Evolutionary conservation across 2,797 vertebrate genomes (phyloP).

Genomic region (Lacerta viridis): DNA sequence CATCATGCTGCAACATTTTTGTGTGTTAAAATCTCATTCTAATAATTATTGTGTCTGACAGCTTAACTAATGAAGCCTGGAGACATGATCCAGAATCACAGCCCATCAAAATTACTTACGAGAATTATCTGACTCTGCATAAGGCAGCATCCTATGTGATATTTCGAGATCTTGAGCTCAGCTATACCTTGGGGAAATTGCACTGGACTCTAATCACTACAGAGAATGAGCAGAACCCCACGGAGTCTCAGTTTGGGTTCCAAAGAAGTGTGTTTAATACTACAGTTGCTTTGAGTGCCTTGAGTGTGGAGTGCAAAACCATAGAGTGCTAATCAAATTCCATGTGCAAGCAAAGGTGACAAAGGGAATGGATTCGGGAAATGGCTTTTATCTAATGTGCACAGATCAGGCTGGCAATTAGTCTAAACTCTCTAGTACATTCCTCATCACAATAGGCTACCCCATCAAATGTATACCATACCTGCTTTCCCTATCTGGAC

Average conservation of each 20-base stretch:
- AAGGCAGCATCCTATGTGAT: not conserved
- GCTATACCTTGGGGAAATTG: too few relatives aligned
- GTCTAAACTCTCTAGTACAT: not conserved
- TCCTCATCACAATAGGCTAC: not conserved
- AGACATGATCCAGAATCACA: not conserved
- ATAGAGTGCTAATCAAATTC: not conserved
- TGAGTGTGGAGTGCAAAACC: not conserved
- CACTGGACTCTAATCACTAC: too few relatives aligned
- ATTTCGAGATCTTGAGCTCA: too few relatives aligned
- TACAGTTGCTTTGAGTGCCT: too few relatives aligned
- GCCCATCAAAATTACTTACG: not conserved
- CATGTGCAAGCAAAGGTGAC: not conserved
- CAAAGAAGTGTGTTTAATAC: too few relatives aligned
- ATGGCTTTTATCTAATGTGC: not conserved
- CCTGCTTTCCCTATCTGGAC: slow-evolving; percentile 99
- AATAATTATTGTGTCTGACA: not conserved
- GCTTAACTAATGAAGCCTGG: not conserved
- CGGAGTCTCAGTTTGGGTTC: too few relatives aligned
- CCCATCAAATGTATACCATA: slow-evolving; percentile 66
- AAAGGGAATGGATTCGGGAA: too few relatives aligned
- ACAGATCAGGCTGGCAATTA: not conserved
- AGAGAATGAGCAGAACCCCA: too few relatives aligned
- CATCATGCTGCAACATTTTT: not conserved
- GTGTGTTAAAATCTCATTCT: not conserved
- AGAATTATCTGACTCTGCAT: not conserved